phyloP scores from a whole-genome alignment of 1,140 invertebrate genomes.

The Drosophila mayri region DNA sequence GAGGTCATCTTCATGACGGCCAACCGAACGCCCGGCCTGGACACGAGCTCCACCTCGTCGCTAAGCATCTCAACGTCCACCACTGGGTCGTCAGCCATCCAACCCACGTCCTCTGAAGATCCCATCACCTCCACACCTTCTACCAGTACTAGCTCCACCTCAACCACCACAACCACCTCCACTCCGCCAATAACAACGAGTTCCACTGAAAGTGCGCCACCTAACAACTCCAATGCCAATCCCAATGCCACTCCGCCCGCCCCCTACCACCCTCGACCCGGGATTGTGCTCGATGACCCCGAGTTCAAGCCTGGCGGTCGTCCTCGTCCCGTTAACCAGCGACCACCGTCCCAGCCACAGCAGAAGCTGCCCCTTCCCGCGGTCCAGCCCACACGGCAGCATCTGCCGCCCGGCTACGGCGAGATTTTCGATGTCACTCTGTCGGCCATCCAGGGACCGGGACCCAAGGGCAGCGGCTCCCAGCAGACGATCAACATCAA shows the following conservation, averaged over 20 bases:
- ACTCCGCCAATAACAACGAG: constrained; percentile 44
- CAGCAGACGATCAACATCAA: constrained; percentile 84
- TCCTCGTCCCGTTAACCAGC: constrained; percentile 73
- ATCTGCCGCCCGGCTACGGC: constrained; percentile 86
- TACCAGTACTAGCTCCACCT: constrained; percentile 39
- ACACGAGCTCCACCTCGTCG: constrained; percentile 46
- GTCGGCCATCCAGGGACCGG: constrained; percentile 93
- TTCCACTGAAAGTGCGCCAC: constrained; percentile 56
- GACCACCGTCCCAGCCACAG: constrained; percentile 79
- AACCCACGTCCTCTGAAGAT: constrained; percentile 57
- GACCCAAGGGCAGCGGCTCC: constrained; percentile 85
- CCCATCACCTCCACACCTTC: constrained; percentile 54
- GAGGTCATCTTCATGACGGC: constrained; percentile 81
- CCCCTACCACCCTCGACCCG: constrained; percentile 90
- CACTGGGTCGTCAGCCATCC: constrained; percentile 35
- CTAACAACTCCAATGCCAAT: constrained; percentile 44
- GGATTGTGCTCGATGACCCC: constrained; percentile 93
- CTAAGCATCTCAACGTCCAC: constrained; percentile 6
- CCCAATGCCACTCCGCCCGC: constrained; percentile 57
- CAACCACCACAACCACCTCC: constrained; percentile 49
- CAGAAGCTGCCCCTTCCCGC: constrained; percentile 54
- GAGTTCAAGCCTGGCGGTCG: constrained; percentile 89
- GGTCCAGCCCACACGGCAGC: constrained; percentile 70
- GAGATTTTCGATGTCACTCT: constrained; percentile 95
- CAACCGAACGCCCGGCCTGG: constrained; percentile 83